Percentiles rank a stretch among this genome's conserved stretches.
Conservation (phyloP, 2,113 vertebrate genomes). For the Oreochromis tanganicae region DNA sequence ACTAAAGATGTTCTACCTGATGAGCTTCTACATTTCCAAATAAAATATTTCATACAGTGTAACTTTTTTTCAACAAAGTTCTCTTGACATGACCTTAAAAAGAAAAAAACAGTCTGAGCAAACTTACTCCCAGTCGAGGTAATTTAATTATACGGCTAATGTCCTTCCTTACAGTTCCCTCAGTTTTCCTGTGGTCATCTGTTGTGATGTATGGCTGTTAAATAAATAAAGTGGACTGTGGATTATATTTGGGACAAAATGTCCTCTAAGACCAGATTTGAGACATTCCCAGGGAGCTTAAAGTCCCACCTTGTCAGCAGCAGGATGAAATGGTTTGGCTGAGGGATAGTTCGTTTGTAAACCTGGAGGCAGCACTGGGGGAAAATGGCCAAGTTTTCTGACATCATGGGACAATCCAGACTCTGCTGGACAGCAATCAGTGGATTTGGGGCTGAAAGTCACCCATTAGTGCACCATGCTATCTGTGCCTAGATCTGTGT, state of each 20-base stretch:
- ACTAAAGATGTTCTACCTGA: neutral
- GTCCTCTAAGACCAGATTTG: constrained; percentile 11
- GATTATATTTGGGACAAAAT: constrained; percentile 37
- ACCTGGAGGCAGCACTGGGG: neutral
- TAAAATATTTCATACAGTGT: neutral
- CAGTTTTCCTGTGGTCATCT: neutral
- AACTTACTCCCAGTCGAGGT: neutral
- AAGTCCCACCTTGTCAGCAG: neutral
- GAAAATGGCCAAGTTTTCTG: neutral
- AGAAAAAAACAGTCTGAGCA: neutral
- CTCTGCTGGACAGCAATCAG: constrained; percentile 22
- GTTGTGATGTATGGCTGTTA: neutral
- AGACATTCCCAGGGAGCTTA: constrained; percentile 36
- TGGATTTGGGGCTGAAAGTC: neutral
- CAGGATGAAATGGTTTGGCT: neutral
- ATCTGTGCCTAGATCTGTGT: neutral
- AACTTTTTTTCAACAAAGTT: neutral
- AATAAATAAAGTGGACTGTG: neutral
- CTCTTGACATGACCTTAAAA: neutral
- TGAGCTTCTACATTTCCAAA: neutral
- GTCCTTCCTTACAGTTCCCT: neutral
- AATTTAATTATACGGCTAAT: neutral
- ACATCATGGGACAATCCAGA: constrained; percentile 37
- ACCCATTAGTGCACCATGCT: neutral
- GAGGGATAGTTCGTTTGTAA: constrained; percentile 20